Evolutionary conservation across 2,888 invertebrate species (phyloP), one percentile per base, ranked within the genome.

Genomic region (Geophilus truncorum): DNA sequence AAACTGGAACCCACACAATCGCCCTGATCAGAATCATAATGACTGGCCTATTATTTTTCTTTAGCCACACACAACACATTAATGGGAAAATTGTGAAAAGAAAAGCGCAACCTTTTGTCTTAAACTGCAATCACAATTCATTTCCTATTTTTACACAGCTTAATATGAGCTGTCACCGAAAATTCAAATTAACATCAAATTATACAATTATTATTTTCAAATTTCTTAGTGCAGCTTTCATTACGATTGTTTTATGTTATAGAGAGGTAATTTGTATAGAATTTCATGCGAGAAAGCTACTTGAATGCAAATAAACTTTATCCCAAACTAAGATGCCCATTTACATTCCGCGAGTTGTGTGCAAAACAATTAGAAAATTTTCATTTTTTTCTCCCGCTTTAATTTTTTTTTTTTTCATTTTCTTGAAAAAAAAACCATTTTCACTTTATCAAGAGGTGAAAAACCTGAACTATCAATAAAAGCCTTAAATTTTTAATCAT

Each of bases 1-100:
- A 62, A 62, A 62, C 62, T 62, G 28, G 23, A 62, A 62, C 62
- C 62, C 62, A 62, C 62, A 62, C 62, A 62, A 62, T 62, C 62
- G 62, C 62, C 45, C 62, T 62, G 62, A 62, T 62, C 62, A 62
- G 62, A 62, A 62, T 62, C 62, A 62, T 62, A 62, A 62, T 62
- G 62, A 62, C 62, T 62, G 15, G 62, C 62, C 62, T 25, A 62
- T 62, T 62, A 62, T 62, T 62, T 62, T 62, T 62, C 62, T 62
- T 62, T 62, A 25, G 62, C 62, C 62, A 28, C 28, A 57, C 57
- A 62, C 57, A 57, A 62, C 62, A 25, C 62, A 62, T 62, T 62
- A 62, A 62, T 62, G 62, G 62, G 62, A 7, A 62, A 62, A 25
- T 28, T 62, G 45, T 62, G 62, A 62, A 62, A 57, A 62, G 62